phyloP scores from a whole-genome alignment of 2,888 invertebrate genomes.

The Spodoptera littoralis region DNA sequence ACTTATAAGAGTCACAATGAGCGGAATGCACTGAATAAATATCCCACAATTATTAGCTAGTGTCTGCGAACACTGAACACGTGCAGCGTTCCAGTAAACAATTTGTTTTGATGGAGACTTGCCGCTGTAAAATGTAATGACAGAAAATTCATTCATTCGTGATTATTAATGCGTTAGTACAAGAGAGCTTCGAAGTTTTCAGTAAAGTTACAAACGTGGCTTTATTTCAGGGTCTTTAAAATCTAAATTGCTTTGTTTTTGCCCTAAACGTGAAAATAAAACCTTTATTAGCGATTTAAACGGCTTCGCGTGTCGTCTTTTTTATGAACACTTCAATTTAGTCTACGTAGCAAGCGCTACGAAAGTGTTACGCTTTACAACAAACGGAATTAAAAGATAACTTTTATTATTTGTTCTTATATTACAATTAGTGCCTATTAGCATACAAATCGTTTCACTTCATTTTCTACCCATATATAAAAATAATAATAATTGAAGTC shows the following conservation, averaged over 20 bases:
- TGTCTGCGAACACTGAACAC: constrained; percentile 69
- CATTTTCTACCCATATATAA: too few relatives aligned
- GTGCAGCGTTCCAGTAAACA: constrained; percentile 77
- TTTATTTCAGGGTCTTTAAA: too few relatives aligned
- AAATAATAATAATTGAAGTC: background rate
- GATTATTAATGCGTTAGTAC: too few relatives aligned
- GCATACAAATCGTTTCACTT: too few relatives aligned
- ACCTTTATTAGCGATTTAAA: too few relatives aligned
- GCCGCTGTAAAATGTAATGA: constrained; percentile 1
- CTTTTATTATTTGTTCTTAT: too few relatives aligned
- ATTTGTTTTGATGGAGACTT: constrained; percentile 69
- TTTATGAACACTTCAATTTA: background rate
- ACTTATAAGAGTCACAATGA: constrained; percentile 46
- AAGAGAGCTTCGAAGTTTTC: too few relatives aligned
- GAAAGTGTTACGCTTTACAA: constrained; percentile 19
- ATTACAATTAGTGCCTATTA: too few relatives aligned
- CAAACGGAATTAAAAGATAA: too few relatives aligned
- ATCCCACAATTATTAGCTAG: constrained; percentile 53
- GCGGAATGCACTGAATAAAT: constrained; percentile 50
- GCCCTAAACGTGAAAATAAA: too few relatives aligned
- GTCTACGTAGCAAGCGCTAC: constrained; percentile 28
- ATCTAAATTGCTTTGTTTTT: too few relatives aligned
- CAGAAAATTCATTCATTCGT: constrained; percentile 26
- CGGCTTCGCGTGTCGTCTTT: background rate
- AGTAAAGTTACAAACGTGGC: too few relatives aligned